These are phyloP conservation scores for Halcyon senegalensis DNA, from an alignment of 2,113 vertebrate genomes.

Conservation along the genomic window DNA sequence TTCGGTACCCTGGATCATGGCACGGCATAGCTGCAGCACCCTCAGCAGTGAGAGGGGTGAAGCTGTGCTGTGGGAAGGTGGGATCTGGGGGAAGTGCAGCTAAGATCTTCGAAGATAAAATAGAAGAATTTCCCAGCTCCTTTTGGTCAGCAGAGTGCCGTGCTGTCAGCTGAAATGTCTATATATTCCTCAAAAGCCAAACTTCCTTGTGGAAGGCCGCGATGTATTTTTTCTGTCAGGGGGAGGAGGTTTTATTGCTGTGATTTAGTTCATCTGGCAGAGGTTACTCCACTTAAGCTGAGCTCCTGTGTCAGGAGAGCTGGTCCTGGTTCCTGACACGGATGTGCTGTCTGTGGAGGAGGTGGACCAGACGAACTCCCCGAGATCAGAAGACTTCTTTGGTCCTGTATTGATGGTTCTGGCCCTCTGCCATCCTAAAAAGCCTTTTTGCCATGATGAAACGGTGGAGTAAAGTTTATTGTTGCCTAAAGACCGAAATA, in stretches of 20 bases:
- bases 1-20: neutral
- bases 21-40: neutral
- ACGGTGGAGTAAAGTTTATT: neutral
- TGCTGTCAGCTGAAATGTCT: neutral
- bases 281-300: neutral
- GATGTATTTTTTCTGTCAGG: neutral
- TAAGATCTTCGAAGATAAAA: neutral
- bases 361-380: neutral
- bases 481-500: neutral
- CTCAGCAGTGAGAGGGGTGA: neutral
- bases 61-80: neutral
- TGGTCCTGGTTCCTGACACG: neutral
- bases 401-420: neutral
- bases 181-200: neutral
- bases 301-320: neutral
- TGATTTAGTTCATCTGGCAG: neutral
- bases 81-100: neutral
- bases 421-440: conserved; percentile 13
- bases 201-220: neutral
- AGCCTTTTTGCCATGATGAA: neutral
- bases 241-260: neutral
- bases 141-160: neutral
- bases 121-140: neutral
- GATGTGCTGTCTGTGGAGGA: neutral
- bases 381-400: neutral